Base-by-base conservation (phyloP, 2,113 vertebrate species). In the Corythaixoides concolor region DNA sequence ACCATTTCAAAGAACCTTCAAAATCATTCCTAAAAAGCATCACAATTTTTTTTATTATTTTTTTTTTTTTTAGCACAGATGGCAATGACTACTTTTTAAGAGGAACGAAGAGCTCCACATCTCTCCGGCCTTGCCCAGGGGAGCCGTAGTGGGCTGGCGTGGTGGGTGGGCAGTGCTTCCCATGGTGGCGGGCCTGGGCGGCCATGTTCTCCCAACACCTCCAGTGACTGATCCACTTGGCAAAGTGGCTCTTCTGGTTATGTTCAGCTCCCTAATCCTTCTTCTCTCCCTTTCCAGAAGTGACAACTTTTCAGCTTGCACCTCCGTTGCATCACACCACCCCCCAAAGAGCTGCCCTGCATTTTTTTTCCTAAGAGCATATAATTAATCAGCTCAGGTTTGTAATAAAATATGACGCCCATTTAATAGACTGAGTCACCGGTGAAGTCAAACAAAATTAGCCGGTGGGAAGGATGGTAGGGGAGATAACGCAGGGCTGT, bases 401-500 rank as follows among this genome's bases (percentile, higher is more conserved):
- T 59, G 62, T 67, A 85, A 88, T 85, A 69, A 91, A 96, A 76
- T 62, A 27, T 6, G 62, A 96, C 91, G 67, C 94, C 89, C 81
- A 91, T 79, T 94, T 93, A 89, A 91, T 58, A 69, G 81, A 28
- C 39, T 96, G 95, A 97, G 90, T 97, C 96, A 97, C 13, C 0
- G 1, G 75, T 1, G 55, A 41, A 81, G 84, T 68, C 63, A 68
- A 50, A 94, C 45, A 49, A 62, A 62, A 90, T 4, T 15, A 90
- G 79, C 37, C 6, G 23, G 22, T 63, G 91, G 89, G 94, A 78
- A 87, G 95, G 94, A 89, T 85, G 93, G 80, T 49, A 55, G 60
- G 37, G 69, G 60, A 91, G 96, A 96, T 97, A 96, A 96, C 0
- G 0, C 19, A 8, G 41, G 35, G 81, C 88, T 75, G 80, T 77